Conservation (phyloP, 1,140 invertebrate species). For the Chrysopa pallens region DNA sequence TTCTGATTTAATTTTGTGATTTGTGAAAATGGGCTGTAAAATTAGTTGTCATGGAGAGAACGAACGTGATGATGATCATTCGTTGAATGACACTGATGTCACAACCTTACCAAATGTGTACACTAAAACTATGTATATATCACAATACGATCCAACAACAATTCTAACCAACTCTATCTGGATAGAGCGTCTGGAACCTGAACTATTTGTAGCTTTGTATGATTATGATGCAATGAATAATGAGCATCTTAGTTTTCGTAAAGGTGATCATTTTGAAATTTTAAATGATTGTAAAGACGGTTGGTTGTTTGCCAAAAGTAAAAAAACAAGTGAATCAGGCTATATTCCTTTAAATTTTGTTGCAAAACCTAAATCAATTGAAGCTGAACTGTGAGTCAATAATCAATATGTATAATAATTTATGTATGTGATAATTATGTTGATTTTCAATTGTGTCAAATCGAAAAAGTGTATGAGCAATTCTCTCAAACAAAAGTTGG, state of each 20-base stretch:
- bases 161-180: constrained; percentile 42
- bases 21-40: constrained; percentile 56
- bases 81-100: constrained; percentile 41
- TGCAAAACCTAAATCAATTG: constrained; percentile 94
- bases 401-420: too few species aligned
- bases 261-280: constrained; percentile 96
- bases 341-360: constrained; percentile 99
- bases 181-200: constrained; percentile 34
- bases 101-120: constrained; percentile 36
- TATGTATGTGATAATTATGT: too few species aligned
- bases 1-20: too few species aligned
- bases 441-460: too few species aligned
- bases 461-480: too few species aligned
- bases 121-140: too few species aligned
- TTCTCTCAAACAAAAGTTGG: too few species aligned
- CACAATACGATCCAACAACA: too few species aligned
- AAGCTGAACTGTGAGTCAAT: constrained; percentile 93
- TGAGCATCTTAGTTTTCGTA: constrained; percentile 95
- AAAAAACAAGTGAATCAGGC: constrained; percentile 87
- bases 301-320: constrained; percentile 96
- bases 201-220: constrained; percentile 89
- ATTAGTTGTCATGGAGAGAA: constrained; percentile 44
- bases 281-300: constrained; percentile 94
- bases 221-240: constrained; percentile 98
- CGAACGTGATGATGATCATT: constrained; percentile 39